phyloP scores from a whole-genome alignment of 2,888 invertebrate species.

The Seira ritae region DNA sequence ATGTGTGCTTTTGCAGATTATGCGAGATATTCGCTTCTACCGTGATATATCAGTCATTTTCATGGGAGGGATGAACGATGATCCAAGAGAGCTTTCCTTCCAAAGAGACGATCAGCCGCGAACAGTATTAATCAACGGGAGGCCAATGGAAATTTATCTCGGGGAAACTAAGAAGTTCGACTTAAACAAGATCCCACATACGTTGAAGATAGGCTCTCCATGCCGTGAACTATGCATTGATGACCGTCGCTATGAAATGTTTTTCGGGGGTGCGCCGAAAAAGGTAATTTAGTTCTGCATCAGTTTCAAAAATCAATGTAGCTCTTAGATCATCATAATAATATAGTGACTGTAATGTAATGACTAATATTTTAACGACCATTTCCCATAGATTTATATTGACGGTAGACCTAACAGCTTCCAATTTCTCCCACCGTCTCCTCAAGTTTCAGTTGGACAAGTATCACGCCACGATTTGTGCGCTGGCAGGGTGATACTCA shows the following conservation, averaged over 20 bases:
- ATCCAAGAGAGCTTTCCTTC: constrained; percentile 88
- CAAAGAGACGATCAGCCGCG: constrained; percentile 84
- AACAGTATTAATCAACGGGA: constrained; percentile 86
- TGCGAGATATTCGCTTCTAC: constrained; percentile 83
- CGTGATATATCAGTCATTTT: constrained; percentile 87
- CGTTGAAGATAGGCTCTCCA: constrained; percentile 88
- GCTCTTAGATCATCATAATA: not conserved
- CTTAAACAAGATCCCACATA: constrained; percentile 84
- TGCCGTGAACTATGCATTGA: constrained; percentile 94
- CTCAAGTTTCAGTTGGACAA: constrained; percentile 93
- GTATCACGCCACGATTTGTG: constrained; percentile 87
- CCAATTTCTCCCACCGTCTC: constrained; percentile 92
- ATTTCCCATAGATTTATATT: constrained; percentile 82
- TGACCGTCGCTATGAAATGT: constrained; percentile 91
- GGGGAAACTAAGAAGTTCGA: constrained; percentile 85
- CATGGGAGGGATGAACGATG: constrained; percentile 64
- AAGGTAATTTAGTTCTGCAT: constrained; percentile 80
- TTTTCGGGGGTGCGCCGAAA: constrained; percentile 92
- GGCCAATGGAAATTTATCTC: constrained; percentile 80
- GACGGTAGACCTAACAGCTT: constrained; percentile 83
- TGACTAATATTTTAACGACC: too few relatives aligned
- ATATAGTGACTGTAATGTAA: too few relatives aligned
- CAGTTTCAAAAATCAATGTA: too few relatives aligned
- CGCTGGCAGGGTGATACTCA: constrained; percentile 88
- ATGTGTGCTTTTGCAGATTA: too few relatives aligned